phyloP scores from a whole-genome alignment of 2,888 invertebrate genomes.

The Trachelus troglodyta region DNA sequence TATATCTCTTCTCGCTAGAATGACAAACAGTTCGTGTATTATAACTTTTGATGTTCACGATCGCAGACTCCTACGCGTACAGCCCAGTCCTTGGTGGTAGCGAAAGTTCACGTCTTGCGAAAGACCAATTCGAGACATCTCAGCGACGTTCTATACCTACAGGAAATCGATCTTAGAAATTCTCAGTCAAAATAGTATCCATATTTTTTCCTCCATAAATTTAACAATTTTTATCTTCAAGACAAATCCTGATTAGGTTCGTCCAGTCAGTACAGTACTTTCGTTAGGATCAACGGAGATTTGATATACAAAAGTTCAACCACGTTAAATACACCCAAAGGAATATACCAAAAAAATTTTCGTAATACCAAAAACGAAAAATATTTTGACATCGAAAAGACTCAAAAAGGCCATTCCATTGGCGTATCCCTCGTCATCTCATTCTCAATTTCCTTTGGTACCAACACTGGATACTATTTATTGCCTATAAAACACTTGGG shows the following conservation, averaged over 20 bases:
- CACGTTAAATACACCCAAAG: neutral
- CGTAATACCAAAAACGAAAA: neutral
- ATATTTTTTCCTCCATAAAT: neutral
- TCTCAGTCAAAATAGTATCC: neutral
- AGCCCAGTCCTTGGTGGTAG: neutral
- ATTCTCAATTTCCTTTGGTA: neutral
- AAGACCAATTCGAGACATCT: neutral
- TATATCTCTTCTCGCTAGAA: neutral
- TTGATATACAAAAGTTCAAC: neutral
- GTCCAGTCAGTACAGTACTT: neutral
- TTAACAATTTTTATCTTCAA: neutral
- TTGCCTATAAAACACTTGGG: neutral
- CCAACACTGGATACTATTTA: neutral
- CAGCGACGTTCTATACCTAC: neutral
- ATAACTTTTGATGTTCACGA: neutral
- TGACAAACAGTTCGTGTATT: neutral
- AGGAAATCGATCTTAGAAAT: neutral
- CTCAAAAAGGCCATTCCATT: neutral
- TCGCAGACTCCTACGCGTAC: neutral
- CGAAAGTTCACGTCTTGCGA: neutral
- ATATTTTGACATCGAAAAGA: neutral
- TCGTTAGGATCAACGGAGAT: neutral
- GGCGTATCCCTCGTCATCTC: neutral
- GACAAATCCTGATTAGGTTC: neutral
- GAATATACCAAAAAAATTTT: neutral